phyloP scores from a whole-genome alignment of 2,797 vertebrate species.

The Otolemur crassicaudatus region DNA sequence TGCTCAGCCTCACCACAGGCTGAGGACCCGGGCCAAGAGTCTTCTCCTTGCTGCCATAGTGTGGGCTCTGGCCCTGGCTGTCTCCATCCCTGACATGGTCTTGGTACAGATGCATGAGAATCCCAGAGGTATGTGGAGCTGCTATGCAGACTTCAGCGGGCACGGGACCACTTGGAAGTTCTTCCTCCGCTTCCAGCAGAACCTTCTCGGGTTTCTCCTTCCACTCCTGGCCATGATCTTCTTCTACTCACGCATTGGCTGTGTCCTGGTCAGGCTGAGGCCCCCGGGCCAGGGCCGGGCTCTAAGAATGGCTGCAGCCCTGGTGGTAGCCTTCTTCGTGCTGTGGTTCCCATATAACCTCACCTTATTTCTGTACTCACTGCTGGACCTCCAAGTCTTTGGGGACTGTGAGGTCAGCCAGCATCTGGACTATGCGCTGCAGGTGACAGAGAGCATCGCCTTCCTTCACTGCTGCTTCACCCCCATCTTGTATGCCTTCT shows the following conservation, averaged over 20 bases:
- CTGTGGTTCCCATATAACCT: conserved; percentile 90
- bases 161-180: conserved; percentile 85
- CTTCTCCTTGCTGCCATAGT: background rate
- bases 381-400: conserved; percentile 86
- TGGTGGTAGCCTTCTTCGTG: conserved; percentile 86
- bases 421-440: conserved; percentile 86
- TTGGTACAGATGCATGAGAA: conserved; percentile 82
- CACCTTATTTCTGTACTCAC: conserved; percentile 86
- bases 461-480: conserved; percentile 88
- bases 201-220: conserved; percentile 85
- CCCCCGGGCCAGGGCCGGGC: conserved; percentile 76
- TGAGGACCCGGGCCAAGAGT: conserved; percentile 53
- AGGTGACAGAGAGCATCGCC: conserved; percentile 88
- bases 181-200: conserved; percentile 85
- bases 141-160: conserved; percentile 84
- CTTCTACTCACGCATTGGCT: conserved; percentile 82
- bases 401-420: conserved; percentile 83
- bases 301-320: conserved; percentile 72
- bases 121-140: conserved; percentile 69
- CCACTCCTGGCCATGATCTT: conserved; percentile 86
- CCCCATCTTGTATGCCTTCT: conserved; percentile 87
- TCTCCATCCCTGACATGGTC: conserved; percentile 85
- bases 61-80: conserved; percentile 84
- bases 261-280: conserved; percentile 65
- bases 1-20: conserved; percentile 52